A percentile compares a stretch with the other conserved stretches of the same genome.
Conservation (phyloP, 2,797 vertebrate species). For the Hyperoplus immaculatus region DNA sequence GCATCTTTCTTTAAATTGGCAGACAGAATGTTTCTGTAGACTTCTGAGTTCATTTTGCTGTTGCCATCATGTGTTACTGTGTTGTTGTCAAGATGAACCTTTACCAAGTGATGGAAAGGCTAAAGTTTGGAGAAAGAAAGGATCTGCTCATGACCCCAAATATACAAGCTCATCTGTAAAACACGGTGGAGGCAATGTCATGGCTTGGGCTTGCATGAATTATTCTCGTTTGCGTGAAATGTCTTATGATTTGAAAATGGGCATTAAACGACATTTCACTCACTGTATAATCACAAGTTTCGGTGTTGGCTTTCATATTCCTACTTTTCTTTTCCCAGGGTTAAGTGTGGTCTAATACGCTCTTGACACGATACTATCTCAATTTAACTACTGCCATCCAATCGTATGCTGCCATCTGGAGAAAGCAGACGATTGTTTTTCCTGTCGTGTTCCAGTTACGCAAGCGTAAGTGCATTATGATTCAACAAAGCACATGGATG, state of each 20-base stretch:
- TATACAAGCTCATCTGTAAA: no score
- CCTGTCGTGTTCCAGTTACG: conserved; percentile 55
- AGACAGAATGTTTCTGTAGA: no score
- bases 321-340: conserved; percentile 8
- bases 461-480: conserved; percentile 62
- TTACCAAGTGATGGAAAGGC: no score
- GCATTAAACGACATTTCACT: background rate
- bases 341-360: conserved; percentile 36
- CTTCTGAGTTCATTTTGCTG: no score
- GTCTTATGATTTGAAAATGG: background rate
- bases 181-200: no score
- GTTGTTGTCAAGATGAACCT: no score
- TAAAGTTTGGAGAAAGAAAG: no score
- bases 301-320: background rate
- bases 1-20: no score
- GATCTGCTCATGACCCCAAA: no score
- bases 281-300: background rate
- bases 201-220: no score
- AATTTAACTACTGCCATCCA: conserved; percentile 19
- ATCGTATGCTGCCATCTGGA: conserved; percentile 4
- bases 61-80: no score
- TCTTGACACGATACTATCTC: conserved; percentile 28
- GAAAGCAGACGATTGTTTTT: conserved; percentile 14
- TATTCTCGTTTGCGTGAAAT: no score
- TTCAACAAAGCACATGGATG: conserved; percentile 65